Evolutionary conservation across 2,113 vertebrate species (phyloP), one percentile per base, ranked within the genome.

Genomic region (Aegithalos caudatus): DNA sequence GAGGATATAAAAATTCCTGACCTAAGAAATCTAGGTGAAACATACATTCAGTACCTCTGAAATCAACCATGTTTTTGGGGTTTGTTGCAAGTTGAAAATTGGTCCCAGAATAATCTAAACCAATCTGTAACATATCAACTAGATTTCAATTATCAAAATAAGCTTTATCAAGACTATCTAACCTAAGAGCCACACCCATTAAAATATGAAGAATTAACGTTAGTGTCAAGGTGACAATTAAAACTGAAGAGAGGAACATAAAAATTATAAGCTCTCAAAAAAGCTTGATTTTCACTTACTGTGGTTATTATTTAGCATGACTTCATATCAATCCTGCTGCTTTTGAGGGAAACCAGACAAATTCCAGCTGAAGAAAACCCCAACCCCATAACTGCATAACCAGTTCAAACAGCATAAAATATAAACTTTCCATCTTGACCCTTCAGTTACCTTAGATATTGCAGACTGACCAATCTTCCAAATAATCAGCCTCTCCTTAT

Each of bases 401-500:
- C 20, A 54, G 54, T 37, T 69, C 11, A 35, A 56, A 40, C 9
- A 48, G 18, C 15, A 42, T 7, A 76, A 83, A 83, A 54, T 8
- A 69, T 10, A 61, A 12, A 60, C 18, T 25, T 50, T 80, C 38
- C 27, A 51, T 33, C 12, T 51, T 48, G 15, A 61, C 45, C 51
- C 12, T 73, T 80, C 35, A 78, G n/a, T 94, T 97, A 99, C 99
- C 99, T 99, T 99, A 38, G 99, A 98, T 81, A 99, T 97, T 28
- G 98, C 95, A 23, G 99, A 99, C 76, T 98, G 98, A 87, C 98
- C 98, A 86, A 99, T 99, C 97, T 99, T 99, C 99, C 99, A 99
- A 95, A 99, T 96, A 88, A 99, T 98, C 85, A 99, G 96, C 31
- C 96, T 98, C 86, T 99, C 99, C 78, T 97, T 98, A 96, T 98